Base-by-base conservation (phyloP, 2,888 invertebrate species). In the Leptogaster cylindrica region DNA sequence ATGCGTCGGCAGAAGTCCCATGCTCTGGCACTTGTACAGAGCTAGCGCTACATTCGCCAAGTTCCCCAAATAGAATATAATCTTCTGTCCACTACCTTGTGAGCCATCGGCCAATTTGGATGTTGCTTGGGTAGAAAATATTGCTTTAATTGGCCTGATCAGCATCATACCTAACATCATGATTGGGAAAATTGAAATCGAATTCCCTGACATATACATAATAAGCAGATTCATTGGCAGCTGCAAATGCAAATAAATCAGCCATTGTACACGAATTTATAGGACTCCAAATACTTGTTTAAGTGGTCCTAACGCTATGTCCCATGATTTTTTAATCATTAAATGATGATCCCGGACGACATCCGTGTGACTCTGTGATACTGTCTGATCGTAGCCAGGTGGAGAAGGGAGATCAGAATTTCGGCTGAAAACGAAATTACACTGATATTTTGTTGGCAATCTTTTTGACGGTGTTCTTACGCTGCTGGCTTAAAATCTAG, bases 81-180 rank as follows among this genome's bases (percentile, higher is more conserved):
- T 86, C 77, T 96, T 97, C 82, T 98, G 97, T 1, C 93, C 88
- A 39, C 87, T 85, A 1, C 94, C 93, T 80, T 93, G 94, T 39
- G 91, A 89, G 23, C 95, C 95, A 82, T 96, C 96, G 65, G 97
- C 93, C 86, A 94, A 90, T 82, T 95, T 95, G 76, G 97, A 97
- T 27, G 96, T 91, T 71, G 89, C 88, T 76, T 90, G 90, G 33
- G 95, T 91, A 0, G 94, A 85, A 79, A 98, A 93, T 66, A 99
- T 84, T 2, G 98, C 97, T 82, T 98, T 97, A 23, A 98, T 88
- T 2, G 98, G 98, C 70, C 97, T 85, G 75, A 98, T 91, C 74
- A 98, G 90, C 83, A 99, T 86, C 99, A 99, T 99, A 44, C 97
- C 97, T 6, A 99, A 97, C 99, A 99, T 99, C 99, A 99, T 99